A percentile compares a stretch with the other conserved stretches of the same genome.
These are phyloP conservation scores for Mesorhabditis belari DNA, from an alignment of 2,888 invertebrate genomes.

Conservation along the genomic window DNA sequence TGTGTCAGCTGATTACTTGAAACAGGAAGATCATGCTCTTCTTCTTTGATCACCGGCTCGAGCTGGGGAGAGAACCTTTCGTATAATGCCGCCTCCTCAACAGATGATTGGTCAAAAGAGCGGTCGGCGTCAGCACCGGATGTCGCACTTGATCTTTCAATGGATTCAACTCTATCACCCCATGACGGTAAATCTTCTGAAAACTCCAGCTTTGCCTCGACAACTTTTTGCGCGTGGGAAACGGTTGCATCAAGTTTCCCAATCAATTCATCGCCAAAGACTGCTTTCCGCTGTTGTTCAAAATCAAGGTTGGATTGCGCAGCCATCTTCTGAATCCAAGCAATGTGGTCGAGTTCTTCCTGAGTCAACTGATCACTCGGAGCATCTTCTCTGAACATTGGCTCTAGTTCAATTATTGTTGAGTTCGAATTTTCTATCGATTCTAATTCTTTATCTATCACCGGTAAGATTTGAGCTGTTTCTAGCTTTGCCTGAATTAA, in stretches of 20 bases:
- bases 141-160: neutral
- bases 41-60: neutral
- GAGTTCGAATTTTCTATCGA: slow-evolving; percentile 13
- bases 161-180: neutral
- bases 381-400: too few species aligned
- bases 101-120: slow-evolving; percentile 7
- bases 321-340: slow-evolving; percentile 10
- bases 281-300: neutral
- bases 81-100: slow-evolving; percentile 3
- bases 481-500: too few species aligned
- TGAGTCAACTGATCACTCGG: too few species aligned
- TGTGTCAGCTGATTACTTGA: slow-evolving; percentile 25
- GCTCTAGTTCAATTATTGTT: too few species aligned
- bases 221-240: neutral
- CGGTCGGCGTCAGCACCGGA: neutral
- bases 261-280: neutral
- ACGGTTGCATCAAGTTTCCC: neutral
- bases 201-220: neutral
- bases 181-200: neutral
- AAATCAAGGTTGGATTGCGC: slow-evolving; percentile 7
- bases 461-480: too few species aligned
- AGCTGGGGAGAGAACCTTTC: slow-evolving; percentile 1
- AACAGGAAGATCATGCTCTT: too few species aligned
- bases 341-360: slow-evolving; percentile 23
- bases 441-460: slow-evolving; percentile 1